Conservation (phyloP, 2,797 vertebrate species). For the Ibycter americanus region DNA sequence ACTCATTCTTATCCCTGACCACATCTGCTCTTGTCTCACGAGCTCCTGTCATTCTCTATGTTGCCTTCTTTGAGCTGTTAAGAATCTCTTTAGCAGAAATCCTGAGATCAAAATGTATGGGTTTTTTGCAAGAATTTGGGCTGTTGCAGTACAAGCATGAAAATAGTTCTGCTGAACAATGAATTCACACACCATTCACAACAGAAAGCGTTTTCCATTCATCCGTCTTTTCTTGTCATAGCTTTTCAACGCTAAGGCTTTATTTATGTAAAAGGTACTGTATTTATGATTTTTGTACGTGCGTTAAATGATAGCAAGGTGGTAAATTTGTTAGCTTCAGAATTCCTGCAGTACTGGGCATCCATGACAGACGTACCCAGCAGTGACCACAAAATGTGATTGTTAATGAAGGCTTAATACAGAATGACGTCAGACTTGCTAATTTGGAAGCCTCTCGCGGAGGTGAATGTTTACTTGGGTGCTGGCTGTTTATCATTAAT, state of each 20-base stretch:
- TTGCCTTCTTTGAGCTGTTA: neutral
- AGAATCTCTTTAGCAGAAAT: neutral
- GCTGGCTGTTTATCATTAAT: neutral
- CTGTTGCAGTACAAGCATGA: neutral
- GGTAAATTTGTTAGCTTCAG: neutral
- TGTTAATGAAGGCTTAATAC: neutral
- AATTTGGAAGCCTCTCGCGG: neutral
- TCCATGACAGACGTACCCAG: neutral
- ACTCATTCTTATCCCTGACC: neutral
- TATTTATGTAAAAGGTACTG: neutral
- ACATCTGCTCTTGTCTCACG: neutral
- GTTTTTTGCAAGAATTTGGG: neutral
- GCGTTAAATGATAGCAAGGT: neutral
- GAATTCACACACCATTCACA: neutral
- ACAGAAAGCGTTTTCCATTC: neutral
- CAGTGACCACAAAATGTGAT: neutral
- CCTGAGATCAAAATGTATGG: neutral
- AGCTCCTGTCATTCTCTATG: neutral
- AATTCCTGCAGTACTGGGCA: neutral
- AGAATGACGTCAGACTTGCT: neutral
- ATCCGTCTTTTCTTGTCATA: neutral
- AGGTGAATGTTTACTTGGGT: neutral
- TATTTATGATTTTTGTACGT: neutral
- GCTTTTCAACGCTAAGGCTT: neutral
- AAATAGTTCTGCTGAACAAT: neutral